phyloP scores from a whole-genome alignment of 2,797 vertebrate genomes.

The Tragopan temminckii region DNA sequence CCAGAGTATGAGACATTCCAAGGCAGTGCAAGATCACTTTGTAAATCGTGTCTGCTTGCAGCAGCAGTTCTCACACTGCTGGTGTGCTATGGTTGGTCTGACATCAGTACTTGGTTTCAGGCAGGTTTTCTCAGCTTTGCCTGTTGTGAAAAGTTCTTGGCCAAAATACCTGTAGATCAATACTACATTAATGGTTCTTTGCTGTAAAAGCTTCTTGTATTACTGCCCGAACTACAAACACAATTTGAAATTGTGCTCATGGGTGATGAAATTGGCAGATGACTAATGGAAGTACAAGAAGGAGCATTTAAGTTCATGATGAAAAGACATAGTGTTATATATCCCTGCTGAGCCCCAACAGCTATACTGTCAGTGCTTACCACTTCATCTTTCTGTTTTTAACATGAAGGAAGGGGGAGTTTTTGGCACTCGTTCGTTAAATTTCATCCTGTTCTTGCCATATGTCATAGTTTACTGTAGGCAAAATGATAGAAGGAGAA shows the following conservation, averaged over 20 bases:
- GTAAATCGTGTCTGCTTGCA: neutral
- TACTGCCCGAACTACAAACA: neutral
- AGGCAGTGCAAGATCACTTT: neutral
- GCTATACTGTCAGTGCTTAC: neutral
- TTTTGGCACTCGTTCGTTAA: slow-evolving; percentile 23
- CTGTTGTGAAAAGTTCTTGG: neutral
- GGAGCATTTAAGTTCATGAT: neutral
- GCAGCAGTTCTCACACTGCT: rapidly evolving
- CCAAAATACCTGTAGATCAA: neutral
- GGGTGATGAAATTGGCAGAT: neutral
- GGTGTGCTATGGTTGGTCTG: neutral
- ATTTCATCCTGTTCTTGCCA: slow-evolving; percentile 18
- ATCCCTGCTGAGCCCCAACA: neutral
- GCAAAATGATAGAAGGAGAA: slow-evolving; percentile 26
- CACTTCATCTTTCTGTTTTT: slow-evolving; percentile 8
- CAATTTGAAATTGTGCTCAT: neutral
- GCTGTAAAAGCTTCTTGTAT: neutral
- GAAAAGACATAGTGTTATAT: neutral
- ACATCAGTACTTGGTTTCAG: neutral
- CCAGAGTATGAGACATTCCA: neutral
- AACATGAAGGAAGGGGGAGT: neutral
- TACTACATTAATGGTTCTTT: neutral
- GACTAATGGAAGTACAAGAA: neutral
- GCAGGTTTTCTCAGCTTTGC: neutral
- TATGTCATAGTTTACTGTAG: slow-evolving; percentile 11